Evolutionary conservation across 2,113 vertebrate species (phyloP).

Genomic region (Spheniscus mendiculus): DNA sequence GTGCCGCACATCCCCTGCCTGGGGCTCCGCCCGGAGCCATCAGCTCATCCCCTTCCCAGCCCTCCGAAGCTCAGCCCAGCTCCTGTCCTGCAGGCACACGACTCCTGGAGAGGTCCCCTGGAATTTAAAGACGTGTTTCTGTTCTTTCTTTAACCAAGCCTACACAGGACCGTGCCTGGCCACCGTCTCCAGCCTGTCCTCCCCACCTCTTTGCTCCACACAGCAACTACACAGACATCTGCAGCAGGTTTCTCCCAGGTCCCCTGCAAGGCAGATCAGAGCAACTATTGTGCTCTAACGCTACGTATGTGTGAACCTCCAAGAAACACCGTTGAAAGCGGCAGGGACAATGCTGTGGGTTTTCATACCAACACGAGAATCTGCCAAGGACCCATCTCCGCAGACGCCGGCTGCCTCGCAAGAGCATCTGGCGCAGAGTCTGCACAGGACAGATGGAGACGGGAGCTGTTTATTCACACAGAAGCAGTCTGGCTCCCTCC

Average conservation of each 20-base stretch:
- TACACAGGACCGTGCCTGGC: rapidly evolving
- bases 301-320: neutral
- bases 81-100: rapidly evolving
- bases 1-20: rapidly evolving
- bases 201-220: rapidly evolving
- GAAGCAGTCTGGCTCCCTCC: neutral
- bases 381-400: neutral
- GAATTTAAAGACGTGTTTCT: neutral
- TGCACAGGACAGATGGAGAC: conserved; percentile 10
- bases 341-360: neutral
- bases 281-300: neutral
- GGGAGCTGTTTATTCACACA: neutral
- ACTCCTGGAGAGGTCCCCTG: too few species aligned
- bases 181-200: rapidly evolving
- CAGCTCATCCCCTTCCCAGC: neutral
- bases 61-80: neutral
- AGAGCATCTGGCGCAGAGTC: neutral
- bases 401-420: neutral
- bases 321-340: neutral
- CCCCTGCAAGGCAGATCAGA: neutral
- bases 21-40: neutral
- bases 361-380: neutral
- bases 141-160: neutral
- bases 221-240: neutral
- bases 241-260: neutral